These are phyloP conservation scores for Rhynchopsitta pachyrhyncha DNA, from an alignment of 2,113 vertebrate genomes.

Conservation along the genomic window DNA sequence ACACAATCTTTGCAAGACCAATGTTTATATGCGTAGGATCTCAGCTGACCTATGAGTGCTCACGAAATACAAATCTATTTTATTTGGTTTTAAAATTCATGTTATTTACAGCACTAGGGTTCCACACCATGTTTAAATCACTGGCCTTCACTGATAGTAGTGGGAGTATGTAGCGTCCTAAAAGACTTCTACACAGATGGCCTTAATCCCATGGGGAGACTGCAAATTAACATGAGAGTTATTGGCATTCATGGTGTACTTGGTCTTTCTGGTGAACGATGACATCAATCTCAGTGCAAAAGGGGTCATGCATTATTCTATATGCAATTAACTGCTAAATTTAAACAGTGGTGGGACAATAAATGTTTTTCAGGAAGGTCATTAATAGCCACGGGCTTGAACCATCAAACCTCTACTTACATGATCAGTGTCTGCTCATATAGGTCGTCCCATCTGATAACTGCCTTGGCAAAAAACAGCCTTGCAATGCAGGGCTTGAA, in stretches of 20 bases:
- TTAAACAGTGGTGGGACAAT: slow-evolving; percentile 19
- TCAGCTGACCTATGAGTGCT: background rate
- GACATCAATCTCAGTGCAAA: slow-evolving; percentile 22
- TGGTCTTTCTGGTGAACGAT: slow-evolving; percentile 26
- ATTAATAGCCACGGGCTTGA: slow-evolving; percentile 8
- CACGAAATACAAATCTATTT: background rate
- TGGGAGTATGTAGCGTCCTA: background rate
- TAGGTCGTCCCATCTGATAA: background rate
- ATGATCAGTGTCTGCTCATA: background rate
- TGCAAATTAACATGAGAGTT: background rate
- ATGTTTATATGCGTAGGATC: background rate
- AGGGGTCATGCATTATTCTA: slow-evolving; percentile 49
- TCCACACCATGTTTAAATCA: background rate
- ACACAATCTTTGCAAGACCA: background rate
- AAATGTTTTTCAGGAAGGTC: background rate
- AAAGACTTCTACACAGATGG: background rate
- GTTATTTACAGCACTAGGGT: background rate
- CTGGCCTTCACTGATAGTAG: background rate
- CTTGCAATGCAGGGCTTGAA: background rate
- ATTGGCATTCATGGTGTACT: slow-evolving; percentile 24
- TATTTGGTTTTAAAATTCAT: background rate
- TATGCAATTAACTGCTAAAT: slow-evolving; percentile 34
- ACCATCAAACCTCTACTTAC: background rate
- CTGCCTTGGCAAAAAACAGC: background rate
- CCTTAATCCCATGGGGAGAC: background rate